These are phyloP conservation scores for Semaprochilodus insignis DNA, from an alignment of 2,797 vertebrate genomes.

Conservation along the genomic window DNA sequence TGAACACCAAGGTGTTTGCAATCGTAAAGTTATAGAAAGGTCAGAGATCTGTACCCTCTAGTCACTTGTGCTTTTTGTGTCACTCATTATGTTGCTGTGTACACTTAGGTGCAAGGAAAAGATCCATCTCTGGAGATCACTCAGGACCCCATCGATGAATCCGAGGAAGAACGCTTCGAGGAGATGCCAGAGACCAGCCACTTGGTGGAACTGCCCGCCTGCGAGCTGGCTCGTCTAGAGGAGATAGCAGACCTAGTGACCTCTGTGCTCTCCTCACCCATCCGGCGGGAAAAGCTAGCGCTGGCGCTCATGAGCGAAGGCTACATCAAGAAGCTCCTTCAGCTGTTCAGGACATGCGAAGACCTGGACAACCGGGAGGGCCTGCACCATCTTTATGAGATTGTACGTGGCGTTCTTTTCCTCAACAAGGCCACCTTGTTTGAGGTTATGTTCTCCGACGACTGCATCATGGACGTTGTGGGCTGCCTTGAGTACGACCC, in stretches of 20 bases:
- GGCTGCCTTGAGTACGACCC: constrained; percentile 98
- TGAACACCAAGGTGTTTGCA: no score
- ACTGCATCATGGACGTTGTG: constrained; percentile 99
- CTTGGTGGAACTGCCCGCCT: constrained; percentile 93
- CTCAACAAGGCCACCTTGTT: constrained; percentile 98
- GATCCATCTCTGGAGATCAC: constrained; percentile 98
- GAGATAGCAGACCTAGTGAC: constrained; percentile 98
- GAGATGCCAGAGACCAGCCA: constrained; percentile 97
- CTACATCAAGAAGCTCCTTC: constrained; percentile 97
- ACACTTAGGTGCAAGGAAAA: constrained; percentile 92
- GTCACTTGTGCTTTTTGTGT: neutral
- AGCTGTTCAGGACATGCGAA: constrained; percentile 96
- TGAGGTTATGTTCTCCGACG: constrained; percentile 99
- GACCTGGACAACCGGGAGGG: constrained; percentile 95
- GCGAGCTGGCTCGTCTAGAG: constrained; percentile 93
- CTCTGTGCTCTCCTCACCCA: constrained; percentile 96
- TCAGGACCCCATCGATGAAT: constrained; percentile 96
- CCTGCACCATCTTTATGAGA: constrained; percentile 97
- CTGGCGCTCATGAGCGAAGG: constrained; percentile 95
- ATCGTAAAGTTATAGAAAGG: no score
- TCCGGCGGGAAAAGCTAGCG: constrained; percentile 96
- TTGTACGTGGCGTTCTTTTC: constrained; percentile 96
- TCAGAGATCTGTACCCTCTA: neutral
- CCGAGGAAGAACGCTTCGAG: constrained; percentile 97
- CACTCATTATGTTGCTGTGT: constrained; percentile 5